Percentiles rank a stretch among this genome's conserved stretches.
phyloP scores from a whole-genome alignment of 1,140 invertebrate genomes.

The Dysdera silvatica region DNA sequence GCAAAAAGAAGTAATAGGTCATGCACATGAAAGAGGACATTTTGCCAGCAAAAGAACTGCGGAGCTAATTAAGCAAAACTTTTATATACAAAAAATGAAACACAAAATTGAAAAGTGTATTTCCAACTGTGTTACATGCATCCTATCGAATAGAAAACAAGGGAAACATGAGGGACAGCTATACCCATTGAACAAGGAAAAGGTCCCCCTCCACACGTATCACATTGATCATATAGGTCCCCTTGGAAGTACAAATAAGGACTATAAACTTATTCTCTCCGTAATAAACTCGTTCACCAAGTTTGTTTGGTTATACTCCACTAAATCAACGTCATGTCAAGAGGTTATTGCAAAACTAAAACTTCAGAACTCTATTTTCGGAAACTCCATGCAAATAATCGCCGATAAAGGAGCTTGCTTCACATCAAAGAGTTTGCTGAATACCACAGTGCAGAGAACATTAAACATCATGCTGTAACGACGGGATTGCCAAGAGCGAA shows the following conservation, averaged over 20 bases:
- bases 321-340: no score
- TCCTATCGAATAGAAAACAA: no score
- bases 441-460: neutral
- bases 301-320: neutral
- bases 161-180: no score
- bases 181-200: neutral
- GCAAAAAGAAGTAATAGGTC: no score
- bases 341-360: neutral
- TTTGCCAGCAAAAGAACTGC: no score
- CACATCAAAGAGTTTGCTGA: neutral
- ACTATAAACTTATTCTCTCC: neutral
- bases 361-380: neutral
- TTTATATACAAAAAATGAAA: no score
- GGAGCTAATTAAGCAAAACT: no score
- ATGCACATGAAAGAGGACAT: no score
- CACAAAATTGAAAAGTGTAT: no score
- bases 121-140: no score
- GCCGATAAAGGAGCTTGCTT: neutral
- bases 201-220: neutral
- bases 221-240: neutral
- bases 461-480: neutral
- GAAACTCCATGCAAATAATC: neutral
- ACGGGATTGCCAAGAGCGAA: slow-evolving; percentile 13
- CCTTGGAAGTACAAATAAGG: neutral
- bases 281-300: neutral